Evolutionary conservation across 2,888 invertebrate genomes (phyloP).

Genomic region (Rhimphoctona megacephalus): DNA sequence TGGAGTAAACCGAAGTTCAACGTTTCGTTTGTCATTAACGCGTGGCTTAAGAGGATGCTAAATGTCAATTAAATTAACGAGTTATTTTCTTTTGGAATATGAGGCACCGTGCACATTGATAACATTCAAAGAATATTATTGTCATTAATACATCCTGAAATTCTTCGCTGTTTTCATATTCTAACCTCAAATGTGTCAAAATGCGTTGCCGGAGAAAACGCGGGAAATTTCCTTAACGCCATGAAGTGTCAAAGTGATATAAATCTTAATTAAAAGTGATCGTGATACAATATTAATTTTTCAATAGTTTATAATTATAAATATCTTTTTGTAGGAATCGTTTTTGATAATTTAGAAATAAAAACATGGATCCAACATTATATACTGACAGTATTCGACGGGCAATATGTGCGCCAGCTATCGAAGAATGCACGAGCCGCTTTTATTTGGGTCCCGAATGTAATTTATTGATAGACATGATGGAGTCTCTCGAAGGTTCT

Average conservation of each 20-base stretch:
- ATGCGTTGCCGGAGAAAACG: background rate
- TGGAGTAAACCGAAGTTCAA: background rate
- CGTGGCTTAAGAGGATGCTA: background rate
- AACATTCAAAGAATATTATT: background rate
- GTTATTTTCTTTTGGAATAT: background rate
- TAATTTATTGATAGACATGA: conserved; percentile 5
- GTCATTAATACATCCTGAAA: background rate
- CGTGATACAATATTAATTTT: background rate
- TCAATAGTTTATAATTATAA: background rate
- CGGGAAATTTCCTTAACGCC: background rate
- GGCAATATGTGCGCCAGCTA: conserved; percentile 28
- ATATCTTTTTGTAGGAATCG: background rate
- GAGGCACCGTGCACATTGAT: background rate
- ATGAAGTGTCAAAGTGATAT: background rate
- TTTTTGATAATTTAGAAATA: background rate
- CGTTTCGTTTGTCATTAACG: background rate
- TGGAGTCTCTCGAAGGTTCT: conserved; percentile 61
- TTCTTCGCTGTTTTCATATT: background rate
- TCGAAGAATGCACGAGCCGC: conserved; percentile 44
- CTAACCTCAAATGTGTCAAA: background rate
- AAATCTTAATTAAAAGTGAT: background rate
- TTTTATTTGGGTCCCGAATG: conserved; percentile 64
- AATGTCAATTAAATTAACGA: background rate
- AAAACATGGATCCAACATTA: conserved; percentile 33
- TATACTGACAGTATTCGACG: conserved; percentile 1